Evolutionary conservation across 1,140 invertebrate genomes (phyloP).

Genomic region (Drosophila pruinosa): DNA sequence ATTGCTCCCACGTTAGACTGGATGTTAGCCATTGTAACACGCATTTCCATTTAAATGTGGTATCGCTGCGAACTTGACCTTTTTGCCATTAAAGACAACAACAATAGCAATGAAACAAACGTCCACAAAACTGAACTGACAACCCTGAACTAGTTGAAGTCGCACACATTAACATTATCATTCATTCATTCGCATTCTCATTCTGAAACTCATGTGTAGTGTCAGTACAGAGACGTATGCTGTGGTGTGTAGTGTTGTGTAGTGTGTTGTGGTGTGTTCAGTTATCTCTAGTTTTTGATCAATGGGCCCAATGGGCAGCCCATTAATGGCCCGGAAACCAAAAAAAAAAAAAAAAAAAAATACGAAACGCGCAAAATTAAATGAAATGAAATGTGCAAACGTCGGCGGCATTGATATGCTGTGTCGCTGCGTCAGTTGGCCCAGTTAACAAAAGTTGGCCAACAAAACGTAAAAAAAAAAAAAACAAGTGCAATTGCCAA

Average conservation of each 20-base stretch:
- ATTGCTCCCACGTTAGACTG: not conserved
- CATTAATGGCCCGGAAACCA: slow-evolving; percentile 2
- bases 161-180: not conserved
- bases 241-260: not conserved
- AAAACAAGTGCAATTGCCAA: not conserved
- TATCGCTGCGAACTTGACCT: slow-evolving; percentile 3
- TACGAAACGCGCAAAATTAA: not conserved
- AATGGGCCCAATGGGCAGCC: not conserved
- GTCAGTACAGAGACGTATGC: too few relatives aligned
- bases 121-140: too few relatives aligned
- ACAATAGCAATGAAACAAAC: not conserved
- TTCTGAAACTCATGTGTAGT: not conserved
- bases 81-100: not conserved
- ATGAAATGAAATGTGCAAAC: slow-evolving; percentile 31
- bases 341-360: not conserved
- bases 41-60: not conserved
- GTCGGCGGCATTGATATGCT: too few relatives aligned
- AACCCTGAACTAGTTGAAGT: slow-evolving; percentile 7
- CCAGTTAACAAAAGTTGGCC: not conserved
- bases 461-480: not conserved
- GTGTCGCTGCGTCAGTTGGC: slow-evolving; percentile 9
- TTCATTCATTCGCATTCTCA: not conserved
- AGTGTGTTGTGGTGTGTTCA: not conserved
- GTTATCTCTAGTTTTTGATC: slow-evolving; percentile 1
- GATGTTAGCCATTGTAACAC: not conserved